Base-by-base conservation (phyloP, 2,113 vertebrate genomes). In the Gulo gulo region DNA sequence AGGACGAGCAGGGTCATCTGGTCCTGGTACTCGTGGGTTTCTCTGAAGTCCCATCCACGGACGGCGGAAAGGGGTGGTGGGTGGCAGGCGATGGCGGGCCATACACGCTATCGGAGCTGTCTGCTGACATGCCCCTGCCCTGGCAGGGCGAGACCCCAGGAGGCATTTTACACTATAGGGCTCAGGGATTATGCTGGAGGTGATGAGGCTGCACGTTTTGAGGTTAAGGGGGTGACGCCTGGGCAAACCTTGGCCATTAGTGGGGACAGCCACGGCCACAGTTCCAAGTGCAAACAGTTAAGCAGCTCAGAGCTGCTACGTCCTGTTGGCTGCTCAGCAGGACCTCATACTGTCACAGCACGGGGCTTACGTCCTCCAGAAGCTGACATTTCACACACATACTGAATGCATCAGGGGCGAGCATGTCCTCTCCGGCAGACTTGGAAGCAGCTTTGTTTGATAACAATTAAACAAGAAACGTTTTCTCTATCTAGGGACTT, bases 391-490 rank as follows among this genome's bases (percentile, higher is more conserved):
- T 97, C 93, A 95, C 92, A 97, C 97, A 91, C 96, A 95, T 3
- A 84, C 83, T 12, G 34, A 96, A 91, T 42, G 88, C 96, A 89
- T 97, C 87, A 29, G 87, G 97, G 88, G 39, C 7, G 9, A 79
- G 96, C 92, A 76, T 94, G 94, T 97, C 97, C 94, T 92, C 97
- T 96, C 96, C 69, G 71, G 96, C 96, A 80, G 80, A 93, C 79
- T 50, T 7, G 61, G 73, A 94, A 96, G 86, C 96, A 89, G 85
- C 81, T 95, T 98, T 95, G 96, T 96, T 96, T 96, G 93, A 83
- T 91, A 96, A 98, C 97, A 98, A 97, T 98, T 96, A 98, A 97
- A 98, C 94, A 98, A 95, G 96, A 98, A 95, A 90, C 91, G 86
- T 47, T 89, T 89, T 98, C 97, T 80, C 93, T 84, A 81, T 74